A percentile compares a stretch with the other conserved stretches of the same genome.
phyloP scores from a whole-genome alignment of 2,888 invertebrate genomes.

The Oscheius myriophilus region DNA sequence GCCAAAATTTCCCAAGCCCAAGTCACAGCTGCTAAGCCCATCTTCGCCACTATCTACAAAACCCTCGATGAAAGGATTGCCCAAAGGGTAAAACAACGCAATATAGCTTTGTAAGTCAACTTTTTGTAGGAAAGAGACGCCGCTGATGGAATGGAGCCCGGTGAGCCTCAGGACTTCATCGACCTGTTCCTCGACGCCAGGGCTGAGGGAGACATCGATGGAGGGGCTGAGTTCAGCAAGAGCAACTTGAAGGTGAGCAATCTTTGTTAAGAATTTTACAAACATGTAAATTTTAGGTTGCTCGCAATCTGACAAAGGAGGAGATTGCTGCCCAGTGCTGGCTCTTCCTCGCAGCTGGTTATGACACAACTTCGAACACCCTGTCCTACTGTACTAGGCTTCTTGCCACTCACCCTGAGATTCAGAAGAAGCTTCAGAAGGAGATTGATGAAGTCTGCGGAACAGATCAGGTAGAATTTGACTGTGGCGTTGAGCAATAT shows the following conservation, averaged over 20 bases:
- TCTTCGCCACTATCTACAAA: slow-evolving; percentile 18
- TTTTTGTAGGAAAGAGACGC: slow-evolving; percentile 32
- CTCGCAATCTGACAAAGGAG: slow-evolving; percentile 49
- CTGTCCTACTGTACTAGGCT: slow-evolving; percentile 73
- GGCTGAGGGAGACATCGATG: slow-evolving; percentile 35
- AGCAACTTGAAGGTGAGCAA: slow-evolving; percentile 17
- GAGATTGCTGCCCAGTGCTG: slow-evolving; percentile 60
- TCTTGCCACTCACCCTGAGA: slow-evolving; percentile 69
- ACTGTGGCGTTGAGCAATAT: background rate
- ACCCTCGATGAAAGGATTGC: slow-evolving; percentile 36
- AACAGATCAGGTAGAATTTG: slow-evolving; percentile 34
- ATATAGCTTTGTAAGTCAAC: background rate
- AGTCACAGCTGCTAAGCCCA: background rate
- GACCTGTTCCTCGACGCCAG: slow-evolving; percentile 64
- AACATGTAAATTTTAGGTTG: slow-evolving; percentile 33
- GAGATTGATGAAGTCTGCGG: slow-evolving; percentile 52
- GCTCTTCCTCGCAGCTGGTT: slow-evolving; percentile 66
- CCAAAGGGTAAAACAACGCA: slow-evolving; percentile 24
- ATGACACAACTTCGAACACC: slow-evolving; percentile 74
- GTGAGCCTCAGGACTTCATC: slow-evolving; percentile 58
- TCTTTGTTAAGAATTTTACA: background rate
- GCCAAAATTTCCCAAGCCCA: background rate
- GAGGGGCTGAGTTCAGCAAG: slow-evolving; percentile 19
- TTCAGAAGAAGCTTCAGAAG: slow-evolving; percentile 38
- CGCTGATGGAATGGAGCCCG: slow-evolving; percentile 34